Base-by-base conservation (phyloP, 2,888 invertebrate species). In the Bugula neritina region DNA sequence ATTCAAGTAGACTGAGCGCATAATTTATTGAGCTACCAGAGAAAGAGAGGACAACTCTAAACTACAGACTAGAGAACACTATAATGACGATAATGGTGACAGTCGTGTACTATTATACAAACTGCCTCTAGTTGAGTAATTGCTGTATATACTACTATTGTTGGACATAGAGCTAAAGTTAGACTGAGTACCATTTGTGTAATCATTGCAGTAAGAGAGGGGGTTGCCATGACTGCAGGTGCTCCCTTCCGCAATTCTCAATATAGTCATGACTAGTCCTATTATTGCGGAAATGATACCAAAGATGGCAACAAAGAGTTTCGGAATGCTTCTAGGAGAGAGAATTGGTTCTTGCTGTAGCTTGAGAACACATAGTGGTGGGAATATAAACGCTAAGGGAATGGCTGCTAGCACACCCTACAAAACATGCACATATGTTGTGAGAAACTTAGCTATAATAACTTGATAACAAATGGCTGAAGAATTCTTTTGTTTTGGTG, bases 321-420 rank as follows among this genome's bases (percentile, higher is more conserved):
- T 90, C 0, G 91, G 90, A 27, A 91, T 83, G 82, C 92, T 92
- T 78, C 87, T 87, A 21, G 87, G 83, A 43, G 89, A 89, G 31
- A 90, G 84, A 1, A 90, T 78, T 35, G 88, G 87, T 25, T 90
- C 91, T 75, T 90, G 80, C 72, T 81, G 90, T 77, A 92, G 87
- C 81, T 89, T 89, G 75, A 92, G 87, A 79, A 91, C 92, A 77
- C 91, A 90, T 21, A 91, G 82, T 0, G 91, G 90, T 1, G 93
- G 93, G 71, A 93, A 86, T 75, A 93, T 88, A 82, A 91, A 93
- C 17, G 92, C 92, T 76, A 93, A 82, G 0, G 92, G 92, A 73
- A 92, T 90, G 10, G 92, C 92, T 5, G 91, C 90, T 73, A 92
- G 78, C 23, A 92, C 89, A 73, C 92, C 92, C 91, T 91, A 79